Percentiles rank a stretch among this genome's conserved stretches.
These are phyloP conservation scores for Caenorhabditis sulstoni DNA, from an alignment of 2,888 invertebrate genomes.

Conservation along the genomic window DNA sequence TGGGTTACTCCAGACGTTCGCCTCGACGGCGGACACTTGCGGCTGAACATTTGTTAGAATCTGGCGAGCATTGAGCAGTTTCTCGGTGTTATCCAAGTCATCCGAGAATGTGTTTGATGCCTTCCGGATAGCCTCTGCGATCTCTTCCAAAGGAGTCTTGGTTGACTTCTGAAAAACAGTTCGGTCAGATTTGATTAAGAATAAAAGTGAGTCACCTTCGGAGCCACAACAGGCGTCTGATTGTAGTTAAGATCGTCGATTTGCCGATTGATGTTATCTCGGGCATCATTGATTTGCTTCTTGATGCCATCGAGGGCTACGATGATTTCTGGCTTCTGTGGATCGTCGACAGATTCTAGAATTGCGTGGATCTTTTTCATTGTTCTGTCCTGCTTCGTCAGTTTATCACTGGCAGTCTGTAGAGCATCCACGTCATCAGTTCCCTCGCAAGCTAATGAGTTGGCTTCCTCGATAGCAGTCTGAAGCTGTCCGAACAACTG, in stretches of 20 bases:
- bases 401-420: conserved; percentile 55
- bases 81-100: conserved; percentile 34
- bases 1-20: conserved; percentile 43
- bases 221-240: conserved; percentile 44
- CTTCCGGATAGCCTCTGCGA: conserved; percentile 33
- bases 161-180: conserved; percentile 19
- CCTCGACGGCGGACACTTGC: conserved; percentile 38
- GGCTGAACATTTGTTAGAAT: conserved; percentile 42
- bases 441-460: conserved; percentile 43
- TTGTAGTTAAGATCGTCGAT: conserved; percentile 59
- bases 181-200: background rate
- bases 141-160: conserved; percentile 32
- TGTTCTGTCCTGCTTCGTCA: conserved; percentile 50
- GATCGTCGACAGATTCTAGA: conserved; percentile 25
- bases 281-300: conserved; percentile 41
- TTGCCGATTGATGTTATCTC: conserved; percentile 46
- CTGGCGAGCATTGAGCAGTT: conserved; percentile 45
- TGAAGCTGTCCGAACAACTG: conserved; percentile 45
- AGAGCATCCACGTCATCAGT: conserved; percentile 52
- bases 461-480: conserved; percentile 49
- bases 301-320: conserved; percentile 34
- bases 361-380: conserved; percentile 55
- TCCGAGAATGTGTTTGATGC: conserved; percentile 12
- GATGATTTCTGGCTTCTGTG: conserved; percentile 42
- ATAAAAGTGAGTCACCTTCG: too few species aligned